A percentile compares a stretch with the other conserved stretches of the same genome.
These are phyloP conservation scores for Clivina fossor DNA, from an alignment of 2,888 invertebrate genomes.

Conservation along the genomic window DNA sequence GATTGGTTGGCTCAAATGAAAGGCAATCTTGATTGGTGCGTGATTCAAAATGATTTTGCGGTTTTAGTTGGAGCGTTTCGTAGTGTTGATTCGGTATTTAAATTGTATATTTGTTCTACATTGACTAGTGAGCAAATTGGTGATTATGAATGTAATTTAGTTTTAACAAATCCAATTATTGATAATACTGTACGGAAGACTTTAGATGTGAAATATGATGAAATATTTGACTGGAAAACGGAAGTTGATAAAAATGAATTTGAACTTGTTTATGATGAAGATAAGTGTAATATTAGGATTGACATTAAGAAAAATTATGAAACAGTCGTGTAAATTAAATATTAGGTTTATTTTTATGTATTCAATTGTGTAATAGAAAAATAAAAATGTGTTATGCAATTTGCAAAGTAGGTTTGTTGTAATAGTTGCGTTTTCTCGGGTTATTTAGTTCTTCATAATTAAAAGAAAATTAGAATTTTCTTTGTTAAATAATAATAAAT, in stretches of 20 bases:
- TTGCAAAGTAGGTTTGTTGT: too few species aligned
- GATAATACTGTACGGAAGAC: constrained; percentile 1
- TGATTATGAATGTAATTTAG: constrained; percentile 9
- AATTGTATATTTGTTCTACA: constrained; percentile 11
- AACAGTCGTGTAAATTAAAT: too few species aligned
- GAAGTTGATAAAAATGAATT: constrained; percentile 5
- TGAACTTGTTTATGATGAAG: background rate
- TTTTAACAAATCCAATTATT: constrained; percentile 5
- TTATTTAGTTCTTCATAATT: too few species aligned
- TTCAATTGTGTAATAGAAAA: too few species aligned
- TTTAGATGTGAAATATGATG: constrained; percentile 7
- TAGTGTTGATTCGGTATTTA: background rate
- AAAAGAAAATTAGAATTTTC: too few species aligned
- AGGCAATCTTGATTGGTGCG: constrained; percentile 6
- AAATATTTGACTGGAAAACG: constrained; percentile 14
- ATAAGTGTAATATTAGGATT: constrained; percentile 6
- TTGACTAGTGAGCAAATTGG: background rate
- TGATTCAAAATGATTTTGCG: constrained; percentile 2
- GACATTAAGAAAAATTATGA: background rate
- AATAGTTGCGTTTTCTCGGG: too few species aligned
- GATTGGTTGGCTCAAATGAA: constrained; percentile 7
- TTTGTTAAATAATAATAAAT: too few species aligned
- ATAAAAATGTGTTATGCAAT: too few species aligned
- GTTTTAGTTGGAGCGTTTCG: constrained; percentile 13
- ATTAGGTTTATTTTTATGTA: too few species aligned